phyloP scores from a whole-genome alignment of 2,888 invertebrate genomes.

The Fragum fragum region DNA sequence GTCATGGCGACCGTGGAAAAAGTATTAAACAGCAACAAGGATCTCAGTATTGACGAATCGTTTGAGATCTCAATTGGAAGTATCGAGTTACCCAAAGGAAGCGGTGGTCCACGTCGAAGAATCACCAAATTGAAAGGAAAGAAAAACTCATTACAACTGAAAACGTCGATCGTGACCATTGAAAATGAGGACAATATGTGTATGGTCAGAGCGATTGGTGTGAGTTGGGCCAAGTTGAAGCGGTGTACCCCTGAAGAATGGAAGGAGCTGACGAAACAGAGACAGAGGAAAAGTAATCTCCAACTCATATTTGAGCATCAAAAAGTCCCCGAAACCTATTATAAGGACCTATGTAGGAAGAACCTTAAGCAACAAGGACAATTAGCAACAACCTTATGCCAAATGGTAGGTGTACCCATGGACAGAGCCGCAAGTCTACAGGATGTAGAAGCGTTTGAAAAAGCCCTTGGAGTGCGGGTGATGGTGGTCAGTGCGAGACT shows the following conservation, averaged over 20 bases:
- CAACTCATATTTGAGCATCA: constrained; percentile 40
- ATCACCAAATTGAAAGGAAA: constrained; percentile 42
- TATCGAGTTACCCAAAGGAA: constrained; percentile 55
- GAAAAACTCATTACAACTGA: constrained; percentile 37
- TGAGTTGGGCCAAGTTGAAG: constrained; percentile 48
- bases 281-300: constrained; percentile 42
- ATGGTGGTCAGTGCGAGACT: constrained; percentile 59
- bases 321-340: constrained; percentile 42
- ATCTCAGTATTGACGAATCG: constrained; percentile 44
- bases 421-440: constrained; percentile 43
- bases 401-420: constrained; percentile 33
- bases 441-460: constrained; percentile 38
- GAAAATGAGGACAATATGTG: constrained; percentile 52
- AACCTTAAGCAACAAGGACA: constrained; percentile 33
- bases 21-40: constrained; percentile 62
- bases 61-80: constrained; percentile 46
- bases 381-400: constrained; percentile 39
- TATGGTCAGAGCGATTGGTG: constrained; percentile 44
- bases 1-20: constrained; percentile 43
- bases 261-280: constrained; percentile 34
- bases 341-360: constrained; percentile 27
- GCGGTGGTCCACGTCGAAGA: constrained; percentile 33
- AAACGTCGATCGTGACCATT: constrained; percentile 49
- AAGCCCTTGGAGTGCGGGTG: constrained; percentile 39
- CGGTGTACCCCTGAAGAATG: constrained; percentile 44